These are phyloP conservation scores for Cryptosula pallasiana DNA, from an alignment of 2,888 invertebrate species.

Conservation along the genomic window DNA sequence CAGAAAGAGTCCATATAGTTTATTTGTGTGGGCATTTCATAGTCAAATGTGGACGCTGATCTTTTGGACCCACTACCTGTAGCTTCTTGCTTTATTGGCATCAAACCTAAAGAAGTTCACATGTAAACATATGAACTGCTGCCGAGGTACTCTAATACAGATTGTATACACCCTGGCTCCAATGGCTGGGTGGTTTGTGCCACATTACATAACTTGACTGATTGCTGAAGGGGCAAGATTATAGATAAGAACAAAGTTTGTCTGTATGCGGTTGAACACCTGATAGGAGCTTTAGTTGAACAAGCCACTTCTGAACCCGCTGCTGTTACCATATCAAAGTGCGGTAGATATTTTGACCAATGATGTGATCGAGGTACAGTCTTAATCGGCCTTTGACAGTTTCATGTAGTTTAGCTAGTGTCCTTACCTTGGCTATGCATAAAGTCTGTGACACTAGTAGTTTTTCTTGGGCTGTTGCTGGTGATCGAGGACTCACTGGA, in stretches of 20 bases:
- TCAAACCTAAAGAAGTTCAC: neutral
- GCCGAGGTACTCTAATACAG: no score
- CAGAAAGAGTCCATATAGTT: neutral
- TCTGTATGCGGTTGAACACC: neutral
- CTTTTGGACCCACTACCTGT: neutral
- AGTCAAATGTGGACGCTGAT: neutral
- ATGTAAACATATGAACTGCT: neutral
- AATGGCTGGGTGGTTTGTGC: neutral
- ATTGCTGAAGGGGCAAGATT: neutral
- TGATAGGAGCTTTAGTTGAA: no score
- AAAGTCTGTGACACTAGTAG: constrained; percentile 10
- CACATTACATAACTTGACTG: neutral
- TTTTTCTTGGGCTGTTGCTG: neutral
- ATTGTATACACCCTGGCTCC: neutral
- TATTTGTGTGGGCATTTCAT: neutral
- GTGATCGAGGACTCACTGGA: neutral
- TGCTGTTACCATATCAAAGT: no score
- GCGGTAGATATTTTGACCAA: no score
- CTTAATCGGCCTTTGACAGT: no score
- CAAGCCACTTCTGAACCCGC: no score
- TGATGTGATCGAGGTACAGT: no score
- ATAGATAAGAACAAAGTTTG: neutral
- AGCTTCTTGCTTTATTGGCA: neutral
- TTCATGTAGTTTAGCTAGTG: no score
- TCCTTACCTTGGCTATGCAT: constrained; percentile 12